Percentiles rank a stretch among this genome's conserved stretches.
Evolutionary conservation across 2,888 invertebrate genomes (phyloP).

Genomic region (Dryocosmus kuriphilus): DNA sequence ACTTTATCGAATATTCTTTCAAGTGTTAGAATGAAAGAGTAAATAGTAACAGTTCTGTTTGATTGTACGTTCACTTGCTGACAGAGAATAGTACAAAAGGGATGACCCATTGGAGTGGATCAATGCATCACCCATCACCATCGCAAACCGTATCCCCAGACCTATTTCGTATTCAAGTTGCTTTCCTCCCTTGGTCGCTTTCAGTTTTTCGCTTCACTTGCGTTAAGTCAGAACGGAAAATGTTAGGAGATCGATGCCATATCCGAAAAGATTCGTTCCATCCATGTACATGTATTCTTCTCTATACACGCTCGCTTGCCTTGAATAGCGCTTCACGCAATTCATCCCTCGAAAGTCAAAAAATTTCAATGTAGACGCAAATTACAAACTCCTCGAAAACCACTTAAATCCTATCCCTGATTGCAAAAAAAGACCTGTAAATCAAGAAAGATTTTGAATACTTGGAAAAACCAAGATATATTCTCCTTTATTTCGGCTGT

Average conservation of each 20-base stretch:
- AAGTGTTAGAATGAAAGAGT: background rate
- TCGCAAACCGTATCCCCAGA: constrained; percentile 18
- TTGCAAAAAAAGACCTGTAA: no score
- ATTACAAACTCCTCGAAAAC: background rate
- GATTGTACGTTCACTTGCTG: background rate
- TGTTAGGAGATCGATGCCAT: constrained; percentile 10
- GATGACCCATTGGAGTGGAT: constrained; percentile 15
- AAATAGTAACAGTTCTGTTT: background rate
- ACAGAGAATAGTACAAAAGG: constrained; percentile 2
- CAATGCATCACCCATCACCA: constrained; percentile 7
- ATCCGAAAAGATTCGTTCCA: constrained; percentile 2
- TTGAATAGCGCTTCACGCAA: constrained; percentile 16
- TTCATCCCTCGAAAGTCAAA: background rate
- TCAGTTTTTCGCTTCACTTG: constrained; percentile 26
- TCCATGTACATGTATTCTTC: background rate
- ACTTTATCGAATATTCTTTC: background rate
- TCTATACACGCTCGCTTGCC: constrained; percentile 8
- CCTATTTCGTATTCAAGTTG: constrained; percentile 30
- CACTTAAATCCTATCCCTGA: background rate
- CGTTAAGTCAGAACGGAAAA: background rate
- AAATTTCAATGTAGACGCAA: constrained; percentile 13
- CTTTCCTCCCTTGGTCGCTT: background rate
- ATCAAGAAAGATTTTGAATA: no score
- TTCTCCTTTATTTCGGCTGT: no score
- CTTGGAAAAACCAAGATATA: no score